phyloP scores from a whole-genome alignment of 2,888 invertebrate genomes.

The Perizoma flavofasciatum region DNA sequence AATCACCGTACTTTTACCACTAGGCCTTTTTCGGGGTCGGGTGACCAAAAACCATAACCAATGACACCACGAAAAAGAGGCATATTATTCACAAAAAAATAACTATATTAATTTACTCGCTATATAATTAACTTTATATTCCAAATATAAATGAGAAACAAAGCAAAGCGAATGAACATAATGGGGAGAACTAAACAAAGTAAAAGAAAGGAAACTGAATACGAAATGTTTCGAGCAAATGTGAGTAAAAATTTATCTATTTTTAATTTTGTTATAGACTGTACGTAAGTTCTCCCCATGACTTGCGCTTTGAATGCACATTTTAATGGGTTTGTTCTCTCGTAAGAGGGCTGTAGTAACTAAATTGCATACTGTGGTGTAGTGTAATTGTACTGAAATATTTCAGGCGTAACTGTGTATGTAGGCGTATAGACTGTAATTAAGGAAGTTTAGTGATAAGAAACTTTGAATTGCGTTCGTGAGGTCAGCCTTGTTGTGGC shows the following conservation, averaged over 20 bases:
- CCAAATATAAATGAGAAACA: too few species aligned
- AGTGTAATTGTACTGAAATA: conserved; percentile 56
- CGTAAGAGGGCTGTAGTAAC: conserved; percentile 46
- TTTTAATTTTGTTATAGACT: conserved; percentile 15
- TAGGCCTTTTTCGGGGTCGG: too few species aligned
- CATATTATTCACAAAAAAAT: too few species aligned
- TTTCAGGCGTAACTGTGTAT: conserved; percentile 36
- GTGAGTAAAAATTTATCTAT: background rate
- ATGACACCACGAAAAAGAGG: too few species aligned
- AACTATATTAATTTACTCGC: too few species aligned
- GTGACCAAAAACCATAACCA: too few species aligned
- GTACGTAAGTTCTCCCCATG: conserved; percentile 54
- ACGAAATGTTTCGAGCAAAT: too few species aligned
- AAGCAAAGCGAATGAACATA: too few species aligned
- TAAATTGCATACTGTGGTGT: conserved; percentile 21
- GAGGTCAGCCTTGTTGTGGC: conserved; percentile 21
- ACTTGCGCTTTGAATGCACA: conserved; percentile 78
- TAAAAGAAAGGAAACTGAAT: too few species aligned
- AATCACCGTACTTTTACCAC: too few species aligned
- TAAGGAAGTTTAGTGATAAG: conserved; percentile 28
- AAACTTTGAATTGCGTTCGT: conserved; percentile 23
- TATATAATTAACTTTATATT: too few species aligned
- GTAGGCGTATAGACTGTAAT: conserved; percentile 20
- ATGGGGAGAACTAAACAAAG: too few species aligned
- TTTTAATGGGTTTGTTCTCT: conserved; percentile 71